Base-by-base conservation (phyloP, 92 coral and sea anemone species). In the Pocillopora meandrina region DNA sequence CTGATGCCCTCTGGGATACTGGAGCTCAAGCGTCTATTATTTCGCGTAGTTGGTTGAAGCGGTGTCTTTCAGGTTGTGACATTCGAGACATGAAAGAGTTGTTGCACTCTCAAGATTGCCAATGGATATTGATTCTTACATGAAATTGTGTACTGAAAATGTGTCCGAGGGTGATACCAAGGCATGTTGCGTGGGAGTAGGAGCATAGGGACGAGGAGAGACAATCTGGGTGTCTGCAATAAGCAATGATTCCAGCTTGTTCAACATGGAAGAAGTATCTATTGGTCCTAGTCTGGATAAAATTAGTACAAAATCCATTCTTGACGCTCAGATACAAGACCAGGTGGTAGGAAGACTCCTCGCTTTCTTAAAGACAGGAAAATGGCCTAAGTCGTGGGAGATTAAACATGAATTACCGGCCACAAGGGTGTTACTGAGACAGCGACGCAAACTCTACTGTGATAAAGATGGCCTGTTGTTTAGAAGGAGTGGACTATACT, bases 21-120 rank as follows among this genome's bases (percentile, higher is more conserved):
- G 92, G 95, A 33, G 95, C 93, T 21, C 95, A 92, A 73, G 92
- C 89, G 59, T 92, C 92, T 9, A 83, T 92, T 34, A 70, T 89
- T 16, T 84, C 88, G 12, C 64, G 35, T 15, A 76, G 76, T 13
- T 90, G 91, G 95, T 79, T 87, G 17, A 14, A 33, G 59, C 31
- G 59, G 19, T 64, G 84, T 61, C 52, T 87, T 61, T 87, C 89
- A 16, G 84, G 71, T 18, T 33, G 72, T 75, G 31, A 26, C 31
- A 26, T 26, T 61, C 88, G 87, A 33, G 80, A 76, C 16, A 74
- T 92, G 6, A 80, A 82, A 26, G 85, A 81, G 56, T 74, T 90
- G 72, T 87, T 49, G 76, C 83, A 14, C 71, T 75, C 10, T 81
- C 90, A 31, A n/a, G 70, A 33, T 3, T 65, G 70, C 70, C 70